Conservation (phyloP, 2,888 invertebrate genomes). For the Dorcus hopei region DNA sequence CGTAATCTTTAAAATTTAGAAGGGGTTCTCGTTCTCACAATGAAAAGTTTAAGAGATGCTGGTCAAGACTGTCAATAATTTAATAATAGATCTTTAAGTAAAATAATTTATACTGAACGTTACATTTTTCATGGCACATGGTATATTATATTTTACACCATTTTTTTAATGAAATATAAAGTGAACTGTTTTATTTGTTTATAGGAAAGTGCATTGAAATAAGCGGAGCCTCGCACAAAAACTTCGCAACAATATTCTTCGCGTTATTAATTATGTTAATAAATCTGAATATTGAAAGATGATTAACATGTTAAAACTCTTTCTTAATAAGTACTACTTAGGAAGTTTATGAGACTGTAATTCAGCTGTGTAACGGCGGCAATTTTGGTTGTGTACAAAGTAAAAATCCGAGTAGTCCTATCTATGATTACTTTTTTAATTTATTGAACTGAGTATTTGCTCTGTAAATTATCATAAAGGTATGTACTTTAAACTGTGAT, state of each 20-base stretch:
- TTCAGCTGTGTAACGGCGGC: conserved; percentile 19
- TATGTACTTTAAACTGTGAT: conserved; percentile 43
- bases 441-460: conserved; percentile 19
- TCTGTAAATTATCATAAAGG: conserved; percentile 18
- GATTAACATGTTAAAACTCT: conserved; percentile 30
- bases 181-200: conserved; percentile 20
- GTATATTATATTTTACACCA: too few species aligned
- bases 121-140: too few species aligned
- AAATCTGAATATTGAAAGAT: conserved; percentile 30
- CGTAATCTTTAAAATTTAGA: too few species aligned
- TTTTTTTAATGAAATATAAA: background rate
- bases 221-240: conserved; percentile 35
- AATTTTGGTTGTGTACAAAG: conserved; percentile 29
- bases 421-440: conserved; percentile 19
- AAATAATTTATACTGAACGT: too few species aligned
- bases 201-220: conserved; percentile 64
- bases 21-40: too few species aligned
- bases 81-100: too few species aligned
- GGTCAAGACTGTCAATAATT: too few species aligned
- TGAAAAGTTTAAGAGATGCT: too few species aligned
- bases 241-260: conserved; percentile 9
- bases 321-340: conserved; percentile 23
- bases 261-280: background rate
- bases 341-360: conserved; percentile 38
- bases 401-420: conserved; percentile 37